phyloP scores from a whole-genome alignment of 2,888 invertebrate species.

The Acrobasis repandana region DNA sequence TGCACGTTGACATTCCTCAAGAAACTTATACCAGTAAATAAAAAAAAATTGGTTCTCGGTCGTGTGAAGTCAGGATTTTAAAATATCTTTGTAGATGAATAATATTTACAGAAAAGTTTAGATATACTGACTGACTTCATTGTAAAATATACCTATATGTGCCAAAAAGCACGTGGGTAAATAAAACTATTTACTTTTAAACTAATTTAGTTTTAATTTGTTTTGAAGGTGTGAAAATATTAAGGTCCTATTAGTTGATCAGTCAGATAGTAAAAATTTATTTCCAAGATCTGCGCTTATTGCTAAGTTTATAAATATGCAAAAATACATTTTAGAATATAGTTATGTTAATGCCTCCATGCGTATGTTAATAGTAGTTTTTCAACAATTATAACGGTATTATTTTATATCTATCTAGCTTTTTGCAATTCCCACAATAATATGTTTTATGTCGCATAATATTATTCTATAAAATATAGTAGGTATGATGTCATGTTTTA shows the following conservation, averaged over 20 bases:
- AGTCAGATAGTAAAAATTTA: neutral
- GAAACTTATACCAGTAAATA: too few species aligned
- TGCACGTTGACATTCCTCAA: too few species aligned
- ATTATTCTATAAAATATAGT: neutral
- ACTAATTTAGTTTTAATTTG: too few species aligned
- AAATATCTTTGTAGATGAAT: too few species aligned
- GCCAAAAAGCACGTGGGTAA: too few species aligned
- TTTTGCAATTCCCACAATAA: constrained; percentile 24
- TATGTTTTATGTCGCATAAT: constrained; percentile 8
- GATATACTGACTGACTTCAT: too few species aligned
- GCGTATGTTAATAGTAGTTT: constrained; percentile 41
- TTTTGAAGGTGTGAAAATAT: constrained; percentile 3
- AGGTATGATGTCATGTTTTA: constrained; percentile 10
- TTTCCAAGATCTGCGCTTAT: neutral
- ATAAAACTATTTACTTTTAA: too few species aligned
- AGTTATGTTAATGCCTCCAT: constrained; percentile 44
- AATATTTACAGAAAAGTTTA: too few species aligned
- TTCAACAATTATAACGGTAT: constrained; percentile 25
- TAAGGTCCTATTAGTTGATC: neutral
- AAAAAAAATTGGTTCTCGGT: too few species aligned
- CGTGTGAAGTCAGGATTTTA: too few species aligned
- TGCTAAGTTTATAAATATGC: constrained; percentile 18
- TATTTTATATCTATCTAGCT: constrained; percentile 9
- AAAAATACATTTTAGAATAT: constrained; percentile 24
- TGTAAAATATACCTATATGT: too few species aligned